Percentiles rank a stretch among this genome's conserved stretches.
Conservation (phyloP, 2,888 invertebrate species). For the Pristionchus arcanus region DNA sequence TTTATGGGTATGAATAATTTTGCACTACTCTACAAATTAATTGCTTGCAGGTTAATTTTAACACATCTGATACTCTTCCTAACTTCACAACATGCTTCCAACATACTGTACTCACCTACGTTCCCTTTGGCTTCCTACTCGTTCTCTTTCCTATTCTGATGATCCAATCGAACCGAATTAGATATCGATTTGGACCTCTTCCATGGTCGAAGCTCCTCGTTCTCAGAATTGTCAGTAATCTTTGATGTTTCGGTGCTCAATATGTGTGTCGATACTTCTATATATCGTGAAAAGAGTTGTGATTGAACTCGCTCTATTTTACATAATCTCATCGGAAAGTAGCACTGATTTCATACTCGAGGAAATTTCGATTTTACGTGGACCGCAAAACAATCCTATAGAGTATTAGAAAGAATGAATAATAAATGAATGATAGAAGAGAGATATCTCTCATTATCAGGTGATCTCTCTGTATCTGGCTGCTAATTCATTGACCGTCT, state of each 20-base stretch:
- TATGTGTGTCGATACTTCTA: neutral
- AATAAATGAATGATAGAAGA: neutral
- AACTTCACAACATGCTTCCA: slow-evolving; percentile 74
- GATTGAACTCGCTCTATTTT: neutral
- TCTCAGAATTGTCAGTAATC: slow-evolving; percentile 61
- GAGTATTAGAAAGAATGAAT: neutral
- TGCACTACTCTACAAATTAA: neutral
- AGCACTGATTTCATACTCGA: slow-evolving; percentile 5
- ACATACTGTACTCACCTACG: slow-evolving; percentile 75
- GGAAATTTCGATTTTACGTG: neutral
- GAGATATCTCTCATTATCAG: slow-evolving; percentile 53
- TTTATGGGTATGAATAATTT: slow-evolving; percentile 37
- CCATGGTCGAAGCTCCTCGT: slow-evolving; percentile 61
- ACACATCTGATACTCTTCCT: slow-evolving; percentile 61
- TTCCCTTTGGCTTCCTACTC: slow-evolving; percentile 65
- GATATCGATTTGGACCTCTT: slow-evolving; percentile 60
- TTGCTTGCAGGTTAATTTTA: neutral
- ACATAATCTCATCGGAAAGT: neutral
- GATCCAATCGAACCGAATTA: slow-evolving; percentile 60
- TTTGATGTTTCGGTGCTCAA: neutral
- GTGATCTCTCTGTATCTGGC: slow-evolving; percentile 57
- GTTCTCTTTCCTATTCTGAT: slow-evolving; percentile 65
- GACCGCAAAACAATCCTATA: neutral
- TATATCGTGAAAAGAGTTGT: neutral
- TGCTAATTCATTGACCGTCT: slow-evolving; percentile 57